Evolutionary conservation across 2,888 invertebrate genomes (phyloP), one percentile per base, ranked within the genome.

Genomic region (Vesta saturnalis): DNA sequence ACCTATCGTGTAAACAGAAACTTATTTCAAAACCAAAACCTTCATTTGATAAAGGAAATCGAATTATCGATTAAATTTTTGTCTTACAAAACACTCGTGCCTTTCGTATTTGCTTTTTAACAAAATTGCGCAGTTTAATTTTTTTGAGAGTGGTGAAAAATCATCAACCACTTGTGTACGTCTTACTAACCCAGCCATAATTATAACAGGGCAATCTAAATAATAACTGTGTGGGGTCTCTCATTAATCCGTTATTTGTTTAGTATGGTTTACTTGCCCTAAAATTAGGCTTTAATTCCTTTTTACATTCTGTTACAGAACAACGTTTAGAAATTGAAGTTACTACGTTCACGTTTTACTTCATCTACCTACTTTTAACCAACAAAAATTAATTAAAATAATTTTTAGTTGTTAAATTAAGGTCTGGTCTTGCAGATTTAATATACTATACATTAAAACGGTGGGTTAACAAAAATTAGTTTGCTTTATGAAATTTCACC

Each of bases 401-500:
- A 30, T 30, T 30, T 30, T 30, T 30, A n/a, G n/a, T n/a, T n/a
- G n/a, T n/a, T n/a, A n/a, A n/a, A n/a, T n/a, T n/a, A n/a, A n/a
- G n/a, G n/a, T n/a, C n/a, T n/a, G n/a, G n/a, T n/a, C n/a, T 30
- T 30, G 30, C 30, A 49, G 56, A 57, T 58, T 64, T 47, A 64
- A 64, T 64, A 47, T 58, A 23, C 58, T 49, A 5, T 43, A 3
- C 10, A 43, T 14, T n/a, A 14, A 3, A 3, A n/a, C 43, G 10
- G 3, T 43, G 3, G 43, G 43, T 43, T 49, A 49, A 18, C 16
- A 49, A 49, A 49, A 49, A 49, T 18, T 15, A 14, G 12, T 43
- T n/a, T 43, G 3, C 43, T 43, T 43, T 43, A 64, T 59, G 30
- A 64, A 63, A 65, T 65, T 65, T 60, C 55, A 47, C 65, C 69